Percentiles rank a stretch among this genome's conserved stretches.
phyloP scores from a whole-genome alignment of 2,113 vertebrate species.

The Typhlomys cinereus region DNA sequence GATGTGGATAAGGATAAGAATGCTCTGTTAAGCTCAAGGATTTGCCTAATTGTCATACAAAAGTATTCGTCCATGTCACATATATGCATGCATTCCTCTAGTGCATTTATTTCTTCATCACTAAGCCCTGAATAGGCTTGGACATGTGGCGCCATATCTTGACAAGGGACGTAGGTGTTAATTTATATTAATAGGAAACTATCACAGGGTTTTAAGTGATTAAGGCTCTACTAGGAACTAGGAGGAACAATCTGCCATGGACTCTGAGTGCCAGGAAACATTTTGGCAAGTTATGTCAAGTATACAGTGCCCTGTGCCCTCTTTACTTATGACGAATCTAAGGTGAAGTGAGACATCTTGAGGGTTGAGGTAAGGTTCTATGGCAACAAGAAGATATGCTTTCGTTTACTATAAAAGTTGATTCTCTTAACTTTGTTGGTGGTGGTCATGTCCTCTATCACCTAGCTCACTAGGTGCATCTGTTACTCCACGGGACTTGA shows the following conservation, averaged over 20 bases:
- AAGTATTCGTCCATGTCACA: not conserved
- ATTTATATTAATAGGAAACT: not conserved
- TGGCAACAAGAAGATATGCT: not conserved
- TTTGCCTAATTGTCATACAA: not conserved
- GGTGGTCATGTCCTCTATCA: not conserved
- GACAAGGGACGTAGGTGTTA: not conserved
- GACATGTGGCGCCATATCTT: not conserved
- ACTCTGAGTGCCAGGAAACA: too few species aligned
- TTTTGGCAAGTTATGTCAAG: not conserved
- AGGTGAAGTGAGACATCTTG: not conserved
- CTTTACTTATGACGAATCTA: not conserved
- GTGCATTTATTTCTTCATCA: not conserved
- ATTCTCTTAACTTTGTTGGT: too few species aligned
- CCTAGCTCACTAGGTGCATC: not conserved
- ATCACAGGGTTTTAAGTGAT: not conserved
- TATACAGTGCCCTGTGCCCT: not conserved
- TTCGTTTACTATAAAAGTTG: not conserved
- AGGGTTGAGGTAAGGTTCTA: not conserved
- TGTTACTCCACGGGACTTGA: too few species aligned
- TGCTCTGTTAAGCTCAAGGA: not conserved
- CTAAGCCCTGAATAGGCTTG: not conserved
- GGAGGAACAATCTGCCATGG: not conserved
- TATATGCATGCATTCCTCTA: not conserved
- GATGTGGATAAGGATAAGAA: not conserved
- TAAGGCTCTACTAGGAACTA: not conserved